Conservation (phyloP, 2,888 invertebrate genomes). For the Erebia ligea region DNA sequence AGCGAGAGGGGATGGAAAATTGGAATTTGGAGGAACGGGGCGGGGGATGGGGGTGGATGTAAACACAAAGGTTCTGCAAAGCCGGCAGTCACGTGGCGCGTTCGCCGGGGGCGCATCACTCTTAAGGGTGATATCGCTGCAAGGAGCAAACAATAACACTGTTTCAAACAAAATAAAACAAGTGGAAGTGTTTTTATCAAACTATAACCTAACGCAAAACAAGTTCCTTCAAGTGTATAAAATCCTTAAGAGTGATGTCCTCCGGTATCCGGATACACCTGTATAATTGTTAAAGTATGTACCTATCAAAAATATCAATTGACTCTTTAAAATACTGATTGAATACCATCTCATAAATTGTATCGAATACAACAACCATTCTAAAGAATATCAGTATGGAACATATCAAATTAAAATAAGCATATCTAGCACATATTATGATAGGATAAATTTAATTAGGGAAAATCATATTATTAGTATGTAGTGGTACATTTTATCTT, state of each 20-base stretch:
- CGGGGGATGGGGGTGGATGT: constrained; percentile 61
- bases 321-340: constrained; percentile 24
- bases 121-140: constrained; percentile 63
- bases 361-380: constrained; percentile 75
- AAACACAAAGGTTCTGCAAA: constrained; percentile 74
- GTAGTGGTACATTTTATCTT: constrained; percentile 18
- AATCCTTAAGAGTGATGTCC: constrained; percentile 74
- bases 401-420: constrained; percentile 73
- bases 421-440: constrained; percentile 56
- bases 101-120: constrained; percentile 82
- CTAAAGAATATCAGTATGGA: constrained; percentile 81
- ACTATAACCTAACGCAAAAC: constrained; percentile 10
- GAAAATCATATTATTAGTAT: constrained; percentile 17
- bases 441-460: constrained; percentile 24
- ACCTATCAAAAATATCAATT: constrained; percentile 4
- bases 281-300: constrained; percentile 25
- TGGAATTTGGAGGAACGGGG: constrained; percentile 48
- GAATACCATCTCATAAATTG: constrained; percentile 48
- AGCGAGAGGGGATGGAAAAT: constrained; percentile 48
- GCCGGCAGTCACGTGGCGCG: constrained; percentile 82
- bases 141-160: constrained; percentile 45
- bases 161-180: constrained; percentile 39
- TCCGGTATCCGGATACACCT: constrained; percentile 61
- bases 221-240: constrained; percentile 35
- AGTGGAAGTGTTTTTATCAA: constrained; percentile 31